phyloP scores from a whole-genome alignment of 2,797 vertebrate species.

The Sylvia borin region DNA sequence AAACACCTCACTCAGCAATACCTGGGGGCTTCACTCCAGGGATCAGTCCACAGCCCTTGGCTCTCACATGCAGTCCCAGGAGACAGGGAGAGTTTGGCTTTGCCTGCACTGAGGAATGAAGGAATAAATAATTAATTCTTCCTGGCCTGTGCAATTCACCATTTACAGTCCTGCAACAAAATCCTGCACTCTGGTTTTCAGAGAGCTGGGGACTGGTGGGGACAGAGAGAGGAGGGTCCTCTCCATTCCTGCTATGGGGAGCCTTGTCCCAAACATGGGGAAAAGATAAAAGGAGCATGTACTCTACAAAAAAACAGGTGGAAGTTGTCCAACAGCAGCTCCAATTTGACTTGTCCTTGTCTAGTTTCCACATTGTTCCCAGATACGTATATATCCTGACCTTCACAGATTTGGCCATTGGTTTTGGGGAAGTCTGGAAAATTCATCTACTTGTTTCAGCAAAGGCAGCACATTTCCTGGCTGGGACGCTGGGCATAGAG shows the following conservation, averaged over 20 bases:
- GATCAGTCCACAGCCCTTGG: not conserved
- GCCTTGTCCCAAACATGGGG: not conserved
- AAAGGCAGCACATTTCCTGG: not conserved
- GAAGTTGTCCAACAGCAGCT: not conserved
- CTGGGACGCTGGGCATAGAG: not conserved
- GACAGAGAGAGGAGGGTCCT: not conserved
- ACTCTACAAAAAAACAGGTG: not conserved
- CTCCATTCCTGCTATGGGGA: not conserved
- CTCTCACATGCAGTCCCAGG: not conserved
- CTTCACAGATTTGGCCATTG: not conserved
- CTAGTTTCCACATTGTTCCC: not conserved
- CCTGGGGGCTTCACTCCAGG: not conserved
- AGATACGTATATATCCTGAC: accelerated
- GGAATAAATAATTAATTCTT: slow-evolving; percentile 29
- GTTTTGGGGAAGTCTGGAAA: not conserved
- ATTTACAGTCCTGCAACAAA: slow-evolving; percentile 37
- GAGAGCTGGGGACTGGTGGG: not conserved
- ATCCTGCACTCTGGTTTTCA: slow-evolving; percentile 1
- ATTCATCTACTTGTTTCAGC: not conserved
- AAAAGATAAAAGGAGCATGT: not conserved
- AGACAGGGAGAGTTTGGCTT: not conserved
- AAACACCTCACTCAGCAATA: not conserved
- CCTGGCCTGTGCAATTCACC: not conserved
- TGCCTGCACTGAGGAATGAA: not conserved
- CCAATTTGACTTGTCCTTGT: not conserved